Base-by-base conservation (phyloP, 2,888 invertebrate species). In the Diarsia mendica region DNA sequence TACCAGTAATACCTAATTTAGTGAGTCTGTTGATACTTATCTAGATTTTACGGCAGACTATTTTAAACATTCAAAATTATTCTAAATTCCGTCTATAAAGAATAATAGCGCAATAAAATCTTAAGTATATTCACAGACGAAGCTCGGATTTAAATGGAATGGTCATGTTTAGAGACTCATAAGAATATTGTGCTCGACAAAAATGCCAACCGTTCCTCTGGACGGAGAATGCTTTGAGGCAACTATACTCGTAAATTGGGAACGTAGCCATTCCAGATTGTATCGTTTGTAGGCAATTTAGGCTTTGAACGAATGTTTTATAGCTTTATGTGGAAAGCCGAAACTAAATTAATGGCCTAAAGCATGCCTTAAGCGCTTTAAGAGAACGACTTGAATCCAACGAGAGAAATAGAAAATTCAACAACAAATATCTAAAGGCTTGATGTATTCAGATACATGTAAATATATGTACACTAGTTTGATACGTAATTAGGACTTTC, bases 151-250 rank as follows among this genome's bases (percentile, higher is more conserved):
- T 91, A 92, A 94, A 94, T 93, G 94, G 93, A 94, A 95, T 94
- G 94, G 90, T 92, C 92, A 92, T 95, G 94, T 95, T 95, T 94
- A 91, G 92, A 92, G 93, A 94, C 92, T 92, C 90, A 92, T 92
- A 93, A 92, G 92, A 94, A 93, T 93, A 94, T 93, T 92, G 93
- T 91, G 91, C 88, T 89, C 90, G 90, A 92, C 90, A 90, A 93
- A 93, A 94, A 96, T 95, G 92, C 94, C 91, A 87, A 84, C 90
- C 93, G 91, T 91, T 92, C 90, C 89, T 92, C 83, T 58, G 82
- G 80, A 89, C 86, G 83, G 91, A 91, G 94, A 95, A 94, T 94
- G 92, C 93, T 92, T 93, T 91, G 90, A 91, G 89, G 87, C 89
- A 89, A 89, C 89, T 89, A 89, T 89, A 92, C 90, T 94, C 95